Base-by-base conservation (phyloP, 2,888 invertebrate species). In the Neocrepidodera transversa region DNA sequence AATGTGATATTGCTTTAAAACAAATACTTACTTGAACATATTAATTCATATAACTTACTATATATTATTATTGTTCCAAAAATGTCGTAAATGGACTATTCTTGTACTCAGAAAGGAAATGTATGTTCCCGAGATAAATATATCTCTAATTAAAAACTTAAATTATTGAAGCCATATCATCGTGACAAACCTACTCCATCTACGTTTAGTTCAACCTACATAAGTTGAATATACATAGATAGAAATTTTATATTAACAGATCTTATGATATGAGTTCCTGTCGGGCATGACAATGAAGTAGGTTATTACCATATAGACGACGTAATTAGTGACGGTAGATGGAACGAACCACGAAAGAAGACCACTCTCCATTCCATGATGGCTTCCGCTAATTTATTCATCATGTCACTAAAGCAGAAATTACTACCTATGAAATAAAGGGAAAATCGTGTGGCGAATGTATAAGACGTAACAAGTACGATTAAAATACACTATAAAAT, bases 251-350 rank as follows among this genome's bases (percentile, higher is more conserved):
- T 47, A 11, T 47, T 18, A 32, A 48, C 14, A 17, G 38, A 38
- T 38, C 38, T 38, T 17, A 11, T 17, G 38, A 38, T 38, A 38
- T 38, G 38, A 17, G 17, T 11, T 17, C 42, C 42, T 28, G 30
- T 47, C 47, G 47, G 28, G 28, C 28, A 47, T 47, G 14, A 28
- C 47, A 30, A 28, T 14, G 47, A 26, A 30, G 28, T 14, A 28
- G 26, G 47, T 47, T 28, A 47, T 47, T 47, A 47, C 47, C 47
- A 47, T 47, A 47, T 28, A 47, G 47, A 47, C 8, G 47, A 47
- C 47, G 16, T 26, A 47, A 47, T 47, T 47, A 47, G 47, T 47
- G 28, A 13, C 47, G 47, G 47, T 47, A 16, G 26, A 28, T 28
- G 26, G 28, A 47, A 47, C 38, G 38, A 38, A 38, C 38, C 17